A percentile compares a stretch with the other conserved stretches of the same genome.
Conservation (phyloP, 1,140 invertebrate genomes). For the Centruroides sculpturatus region DNA sequence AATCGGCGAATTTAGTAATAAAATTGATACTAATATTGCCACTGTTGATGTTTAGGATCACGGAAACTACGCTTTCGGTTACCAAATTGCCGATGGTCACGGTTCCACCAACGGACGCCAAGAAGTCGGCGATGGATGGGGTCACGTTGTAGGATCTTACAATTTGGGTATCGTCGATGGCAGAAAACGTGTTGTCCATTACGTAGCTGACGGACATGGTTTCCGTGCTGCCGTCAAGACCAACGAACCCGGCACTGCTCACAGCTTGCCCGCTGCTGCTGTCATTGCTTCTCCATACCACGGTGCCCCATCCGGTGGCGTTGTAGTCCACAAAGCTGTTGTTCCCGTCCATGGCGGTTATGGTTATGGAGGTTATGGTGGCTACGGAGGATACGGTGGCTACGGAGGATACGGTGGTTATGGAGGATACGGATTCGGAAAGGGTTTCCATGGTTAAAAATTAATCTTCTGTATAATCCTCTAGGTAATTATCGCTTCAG, state of each 20-base stretch:
- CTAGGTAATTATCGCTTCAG: too few species aligned
- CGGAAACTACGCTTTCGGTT: slow-evolving; percentile 14
- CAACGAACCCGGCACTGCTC: slow-evolving; percentile 6
- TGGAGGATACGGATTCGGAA: too few species aligned
- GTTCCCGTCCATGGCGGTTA: too few species aligned
- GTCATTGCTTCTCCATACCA: neutral
- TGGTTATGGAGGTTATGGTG: too few species aligned
- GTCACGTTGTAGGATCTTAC: slow-evolving; percentile 8
- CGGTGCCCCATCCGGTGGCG: too few species aligned
- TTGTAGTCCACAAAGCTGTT: too few species aligned
- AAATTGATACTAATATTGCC: too few species aligned
- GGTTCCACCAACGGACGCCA: neutral
- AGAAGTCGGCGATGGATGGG: slow-evolving; percentile 10
- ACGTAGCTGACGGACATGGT: slow-evolving; percentile 14
- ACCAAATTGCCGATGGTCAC: slow-evolving; percentile 5
- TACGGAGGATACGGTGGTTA: too few species aligned
- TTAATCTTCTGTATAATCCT: too few species aligned
- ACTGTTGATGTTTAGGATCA: neutral
- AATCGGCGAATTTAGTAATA: too few species aligned
- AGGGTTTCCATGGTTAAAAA: too few species aligned
- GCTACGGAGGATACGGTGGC: too few species aligned
- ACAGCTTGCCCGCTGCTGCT: neutral
- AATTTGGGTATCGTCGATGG: slow-evolving; percentile 9
- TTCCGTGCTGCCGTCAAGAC: slow-evolving; percentile 10
- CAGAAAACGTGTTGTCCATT: slow-evolving; percentile 13